phyloP scores from a whole-genome alignment of 35 echinoderm and acorn worm genomes.

The Holothuria glaberrima region DNA sequence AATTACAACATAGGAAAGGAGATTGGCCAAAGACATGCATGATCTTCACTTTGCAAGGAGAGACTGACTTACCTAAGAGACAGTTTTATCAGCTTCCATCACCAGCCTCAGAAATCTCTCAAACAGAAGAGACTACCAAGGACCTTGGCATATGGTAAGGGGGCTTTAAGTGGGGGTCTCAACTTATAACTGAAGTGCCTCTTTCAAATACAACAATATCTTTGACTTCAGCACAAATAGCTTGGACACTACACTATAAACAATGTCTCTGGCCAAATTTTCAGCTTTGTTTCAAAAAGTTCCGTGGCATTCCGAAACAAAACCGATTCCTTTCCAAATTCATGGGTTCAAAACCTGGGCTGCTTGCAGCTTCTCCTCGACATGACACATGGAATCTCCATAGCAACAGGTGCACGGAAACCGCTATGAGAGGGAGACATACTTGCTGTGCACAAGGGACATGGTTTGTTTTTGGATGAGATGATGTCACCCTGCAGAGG shows the following conservation, averaged over 20 bases:
- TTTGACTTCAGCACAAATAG: no score
- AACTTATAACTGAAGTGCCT: not conserved
- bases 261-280: slow-evolving; percentile 56
- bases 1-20: not conserved
- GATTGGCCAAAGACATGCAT: slow-evolving; percentile 58
- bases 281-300: slow-evolving; percentile 65
- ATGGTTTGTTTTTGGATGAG: slow-evolving; percentile 3
- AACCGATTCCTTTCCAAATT: slow-evolving; percentile 44
- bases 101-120: slow-evolving; percentile 19
- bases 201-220: no score
- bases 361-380: slow-evolving; percentile 55
- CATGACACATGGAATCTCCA: slow-evolving; percentile 55
- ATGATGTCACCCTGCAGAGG: slow-evolving; percentile 9
- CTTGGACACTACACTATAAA: no score
- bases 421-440: slow-evolving; percentile 34
- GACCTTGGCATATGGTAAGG: no score
- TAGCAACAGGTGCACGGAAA: slow-evolving; percentile 45
- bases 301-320: slow-evolving; percentile 58
- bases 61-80: slow-evolving; percentile 12
- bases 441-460: slow-evolving; percentile 17
- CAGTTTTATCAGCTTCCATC: not conserved
- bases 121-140: not conserved
- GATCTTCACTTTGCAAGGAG: not conserved
- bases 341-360: slow-evolving; percentile 9
- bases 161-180: not conserved